Conservation (phyloP, 2,888 invertebrate genomes). For the Laothoe populi region DNA sequence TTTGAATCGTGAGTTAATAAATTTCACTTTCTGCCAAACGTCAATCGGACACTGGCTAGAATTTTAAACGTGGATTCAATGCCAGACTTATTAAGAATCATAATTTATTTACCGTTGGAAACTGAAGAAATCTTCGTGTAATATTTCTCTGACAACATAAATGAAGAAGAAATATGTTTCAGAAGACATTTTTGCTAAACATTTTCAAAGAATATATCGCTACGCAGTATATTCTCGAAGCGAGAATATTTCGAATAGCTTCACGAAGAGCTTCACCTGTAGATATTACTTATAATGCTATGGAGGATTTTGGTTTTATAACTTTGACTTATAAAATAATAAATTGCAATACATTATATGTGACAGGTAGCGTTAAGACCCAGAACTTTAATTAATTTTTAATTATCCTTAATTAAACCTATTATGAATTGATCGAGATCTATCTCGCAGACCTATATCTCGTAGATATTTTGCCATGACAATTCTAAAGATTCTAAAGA, state of each 20-base stretch:
- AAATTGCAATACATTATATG: no score
- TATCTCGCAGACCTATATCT: no score
- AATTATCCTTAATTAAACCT: no score
- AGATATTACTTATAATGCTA: background rate
- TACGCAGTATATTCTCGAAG: background rate
- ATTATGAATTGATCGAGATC: no score
- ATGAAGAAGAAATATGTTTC: background rate
- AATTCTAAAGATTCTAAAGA: no score
- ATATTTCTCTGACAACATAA: conserved; percentile 9
- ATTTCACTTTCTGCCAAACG: no score
- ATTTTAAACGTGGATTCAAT: background rate
- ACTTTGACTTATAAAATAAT: background rate
- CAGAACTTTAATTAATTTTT: no score
- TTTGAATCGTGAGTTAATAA: no score
- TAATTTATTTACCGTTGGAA: background rate
- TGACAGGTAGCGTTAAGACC: no score
- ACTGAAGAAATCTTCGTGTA: background rate
- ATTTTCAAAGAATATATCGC: background rate
- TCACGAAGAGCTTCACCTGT: background rate
- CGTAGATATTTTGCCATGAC: no score
- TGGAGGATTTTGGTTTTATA: background rate
- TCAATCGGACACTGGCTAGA: background rate
- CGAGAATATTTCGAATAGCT: background rate
- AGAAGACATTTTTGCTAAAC: background rate
- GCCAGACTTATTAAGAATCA: background rate